Percentiles rank a stretch among this genome's conserved stretches.
Evolutionary conservation across 2,888 invertebrate species (phyloP).

Genomic region (Trilocha varians): DNA sequence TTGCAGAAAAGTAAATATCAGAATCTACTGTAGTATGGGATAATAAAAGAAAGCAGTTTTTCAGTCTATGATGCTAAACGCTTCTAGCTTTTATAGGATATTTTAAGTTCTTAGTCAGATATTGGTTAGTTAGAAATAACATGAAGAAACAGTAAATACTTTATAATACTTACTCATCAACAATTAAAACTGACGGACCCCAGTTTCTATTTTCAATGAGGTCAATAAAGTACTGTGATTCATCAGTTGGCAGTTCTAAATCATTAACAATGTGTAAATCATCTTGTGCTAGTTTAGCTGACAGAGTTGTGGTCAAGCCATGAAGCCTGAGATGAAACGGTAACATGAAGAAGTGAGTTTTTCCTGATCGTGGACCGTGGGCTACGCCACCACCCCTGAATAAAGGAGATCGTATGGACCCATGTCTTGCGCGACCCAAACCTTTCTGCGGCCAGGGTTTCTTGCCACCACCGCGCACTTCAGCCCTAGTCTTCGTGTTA

Average conservation of each 20-base stretch:
- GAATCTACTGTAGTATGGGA: no score
- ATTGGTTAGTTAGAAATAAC: background rate
- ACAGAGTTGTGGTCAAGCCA: conserved; percentile 88
- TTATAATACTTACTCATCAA: conserved; percentile 84
- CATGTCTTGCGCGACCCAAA: conserved; percentile 90
- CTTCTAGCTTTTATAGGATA: no score
- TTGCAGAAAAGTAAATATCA: no score
- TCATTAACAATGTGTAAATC: conserved; percentile 93
- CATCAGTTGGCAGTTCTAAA: conserved; percentile 88
- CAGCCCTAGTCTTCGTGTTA: conserved; percentile 84
- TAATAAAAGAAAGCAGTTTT: no score
- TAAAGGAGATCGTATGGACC: conserved; percentile 91
- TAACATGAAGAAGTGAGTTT: conserved; percentile 94
- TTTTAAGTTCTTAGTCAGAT: no score
- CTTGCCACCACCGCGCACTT: conserved; percentile 89
- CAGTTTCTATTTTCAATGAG: conserved; percentile 89
- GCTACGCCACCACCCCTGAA: conserved; percentile 87
- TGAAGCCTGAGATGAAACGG: conserved; percentile 82
- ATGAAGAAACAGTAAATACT: conserved; percentile 1
- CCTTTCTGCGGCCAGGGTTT: conserved; percentile 99
- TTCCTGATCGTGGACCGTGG: conserved; percentile 94
- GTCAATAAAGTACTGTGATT: conserved; percentile 83
- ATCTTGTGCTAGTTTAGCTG: conserved; percentile 95
- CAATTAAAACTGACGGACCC: conserved; percentile 96
- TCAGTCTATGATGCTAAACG: no score